Evolutionary conservation across 2,888 invertebrate genomes (phyloP), one percentile per base, ranked within the genome.

Genomic region (Acronicta leporina): DNA sequence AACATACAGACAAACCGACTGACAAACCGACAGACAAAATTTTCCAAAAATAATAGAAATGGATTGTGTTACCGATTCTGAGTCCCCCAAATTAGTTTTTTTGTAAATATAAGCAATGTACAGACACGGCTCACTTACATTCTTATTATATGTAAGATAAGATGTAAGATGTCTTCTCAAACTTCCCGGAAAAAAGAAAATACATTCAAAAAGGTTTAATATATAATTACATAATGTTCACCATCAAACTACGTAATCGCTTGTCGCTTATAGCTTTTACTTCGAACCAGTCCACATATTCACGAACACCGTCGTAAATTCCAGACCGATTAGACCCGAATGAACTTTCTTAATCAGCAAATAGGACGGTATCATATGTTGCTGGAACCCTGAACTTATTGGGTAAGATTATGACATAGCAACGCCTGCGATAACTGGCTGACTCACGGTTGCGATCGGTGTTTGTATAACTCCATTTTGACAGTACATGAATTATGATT

Each of bases 301-400:
- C 46, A 64, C 70, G 49, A 56, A 52, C 45, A 45, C n/a, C 14
- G 73, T 81, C 20, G 20, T 77, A 80, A 79, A 77, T 73, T 55
- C 46, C 51, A 38, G 53, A 77, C 69, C 79, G 72, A 74, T 63
- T 71, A 68, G 59, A 60, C 59, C 65, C 63, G 56, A 57, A n/a
- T 50, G 52, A 80, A 82, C 69, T 83, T 82, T 77, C 72, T 56
- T 77, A 80, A 83, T 82, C 81, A 78, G 71, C 73, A 78, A 79
- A 80, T 77, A 77, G 74, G 76, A 77, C 74, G 65, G 67, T 72
- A 59, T 71, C 73, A 55, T 68, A 77, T 73, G 64, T 78, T 73
- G 35, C 14, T 47, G 57, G 45, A 53, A 63, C 42, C 40, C 57
- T 50, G 38, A 50, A 53, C 44, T 55, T 57, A 60, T 48, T 13